Base-by-base conservation (phyloP, 2,797 vertebrate species). In the Eulemur rubriventer region DNA sequence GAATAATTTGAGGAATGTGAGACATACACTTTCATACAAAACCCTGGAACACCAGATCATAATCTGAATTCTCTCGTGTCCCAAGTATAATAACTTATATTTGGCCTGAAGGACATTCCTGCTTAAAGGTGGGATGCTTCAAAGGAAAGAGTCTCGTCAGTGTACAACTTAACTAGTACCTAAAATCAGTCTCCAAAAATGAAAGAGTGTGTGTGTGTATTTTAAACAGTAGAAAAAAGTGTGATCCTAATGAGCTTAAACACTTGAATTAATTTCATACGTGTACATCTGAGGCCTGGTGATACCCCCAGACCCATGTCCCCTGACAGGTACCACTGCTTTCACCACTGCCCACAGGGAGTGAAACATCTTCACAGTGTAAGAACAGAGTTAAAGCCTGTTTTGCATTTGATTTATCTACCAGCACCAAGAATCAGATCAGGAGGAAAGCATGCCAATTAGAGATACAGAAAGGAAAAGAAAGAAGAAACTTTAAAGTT, bases 331-430 rank as follows among this genome's bases (percentile, higher is more conserved):
- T 61, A 82, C 28, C 13, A 1, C 24, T 93, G n/a, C 50, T 78
- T 89, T 95, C 7, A 69, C 17, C 13, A 20, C 61, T n/a, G 67
- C 46, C 57, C 67, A 80, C 30, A 57, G 33, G 65, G n/a, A 76
- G 52, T 72, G 48, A 89, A 78, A 76, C 55, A 63, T 16, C 78
- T 90, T 90, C 46, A 70, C 28, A 81, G 91, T 18, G 13, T 50
- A 79, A 87, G 22, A 73, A 69, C 50, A 97, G 22, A 91, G 35
- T 90, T 96, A 59, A 90, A 76, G 48, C 17, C 26, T 75, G 81
- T 59, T 96, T 93, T 96, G 55, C 55, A 63, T 50, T 70, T 89
- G 83, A 41, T 72, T 55, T 81, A 52, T 90, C 33, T n/a, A 93
- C 8, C 52, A 57, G 75, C 30, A 94, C 26, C 11, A 8, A 89